Conservation (phyloP, 53 echinoderm and acorn worm species). For the Stichopus horrens region DNA sequence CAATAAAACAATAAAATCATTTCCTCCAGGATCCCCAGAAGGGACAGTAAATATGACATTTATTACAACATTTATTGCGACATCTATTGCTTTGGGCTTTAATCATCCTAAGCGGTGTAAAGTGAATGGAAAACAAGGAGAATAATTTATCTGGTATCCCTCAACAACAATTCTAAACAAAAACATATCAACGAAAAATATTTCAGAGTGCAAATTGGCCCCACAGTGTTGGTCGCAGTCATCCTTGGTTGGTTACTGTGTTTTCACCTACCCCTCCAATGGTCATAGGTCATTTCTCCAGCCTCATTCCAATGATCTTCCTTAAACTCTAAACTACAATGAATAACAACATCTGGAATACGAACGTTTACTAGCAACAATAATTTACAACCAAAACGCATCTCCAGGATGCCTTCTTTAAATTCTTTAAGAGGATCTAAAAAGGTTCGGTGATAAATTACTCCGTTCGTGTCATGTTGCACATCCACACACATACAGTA, state of each 20-base stretch:
- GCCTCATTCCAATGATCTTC: too few species aligned
- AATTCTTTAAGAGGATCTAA: slow-evolving; percentile 29
- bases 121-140: too few species aligned
- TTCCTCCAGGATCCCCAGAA: not conserved
- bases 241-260: not conserved
- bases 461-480: too few species aligned
- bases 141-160: too few species aligned
- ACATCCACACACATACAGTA: too few species aligned
- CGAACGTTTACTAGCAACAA: not conserved
- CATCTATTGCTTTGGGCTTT: not conserved
- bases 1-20: too few species aligned
- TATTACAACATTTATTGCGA: not conserved
- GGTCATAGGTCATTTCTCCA: too few species aligned
- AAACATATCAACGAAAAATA: not conserved
- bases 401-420: slow-evolving; percentile 12
- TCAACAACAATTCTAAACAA: too few species aligned
- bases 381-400: slow-evolving; percentile 28
- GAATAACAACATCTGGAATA: too few species aligned
- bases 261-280: too few species aligned
- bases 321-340: too few species aligned
- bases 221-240: not conserved
- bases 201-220: not conserved
- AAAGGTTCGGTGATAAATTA: not conserved
- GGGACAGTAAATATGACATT: slow-evolving; percentile 1
- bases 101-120: not conserved